Evolutionary conservation across 2,797 vertebrate species (phyloP), one percentile per base, ranked within the genome.

Genomic region (Crossoptilon crossoptilon): DNA sequence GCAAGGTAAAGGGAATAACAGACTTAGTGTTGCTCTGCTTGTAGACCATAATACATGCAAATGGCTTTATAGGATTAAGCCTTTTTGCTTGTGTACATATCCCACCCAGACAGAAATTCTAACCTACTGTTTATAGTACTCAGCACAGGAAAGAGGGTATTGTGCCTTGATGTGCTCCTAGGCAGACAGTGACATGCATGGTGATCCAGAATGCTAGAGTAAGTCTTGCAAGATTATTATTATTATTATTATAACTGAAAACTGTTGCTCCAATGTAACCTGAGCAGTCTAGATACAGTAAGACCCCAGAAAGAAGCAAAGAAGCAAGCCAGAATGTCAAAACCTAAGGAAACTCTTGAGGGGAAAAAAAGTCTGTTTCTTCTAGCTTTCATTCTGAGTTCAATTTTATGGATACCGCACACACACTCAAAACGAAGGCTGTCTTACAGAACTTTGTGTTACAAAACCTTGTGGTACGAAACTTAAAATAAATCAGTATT

Each of bases 371-470:
- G 11, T 21, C 41, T 78, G 18, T 89, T 87, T 79, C 87, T 93
- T 75, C 60, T 60, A 64, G 39, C 31, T 86, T 90, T 82, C 31
- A 26, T 76, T 92, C 29, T 1, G 1, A 51, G 60, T 70, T 91
- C 44, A 90, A 31, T 86, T 88, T 94, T 87, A 94, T 60, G 71
- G 35, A 64, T 84, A 49, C 84, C 81, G 29, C 41, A 48, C 27
- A 53, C 26, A 88, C 72, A 80, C 62, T 49, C 48, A 62, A 75
- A 83, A 87, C 23, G 70, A 55, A 83, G 73, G 43, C 60, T 68
- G 13, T 87, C 33, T 87, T 93, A 66, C 81, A 80, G 48, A 84
- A 63, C 48, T 46, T 46, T 59, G 35, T 89, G 37, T 69, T 84
- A 37, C n/a, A 66, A 78, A 95, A 77, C 10, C 14, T 72, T 71